These are phyloP conservation scores for Conops quadrifasciatus DNA, from an alignment of 2,888 invertebrate species.

Conservation along the genomic window DNA sequence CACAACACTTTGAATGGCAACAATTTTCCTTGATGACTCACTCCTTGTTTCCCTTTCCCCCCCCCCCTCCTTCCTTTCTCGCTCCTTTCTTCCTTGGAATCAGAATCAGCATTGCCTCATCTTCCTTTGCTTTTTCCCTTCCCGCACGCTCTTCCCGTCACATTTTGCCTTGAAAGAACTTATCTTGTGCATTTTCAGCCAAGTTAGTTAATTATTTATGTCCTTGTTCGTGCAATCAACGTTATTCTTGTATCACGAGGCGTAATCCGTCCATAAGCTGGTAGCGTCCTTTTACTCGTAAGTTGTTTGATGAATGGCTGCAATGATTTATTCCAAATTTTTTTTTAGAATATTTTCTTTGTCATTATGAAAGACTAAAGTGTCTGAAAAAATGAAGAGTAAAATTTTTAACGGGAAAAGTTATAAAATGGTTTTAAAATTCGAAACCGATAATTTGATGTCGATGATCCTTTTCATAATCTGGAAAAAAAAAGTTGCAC, in stretches of 20 bases:
- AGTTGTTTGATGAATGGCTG: slow-evolving; percentile 14
- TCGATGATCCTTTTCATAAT: too few species aligned
- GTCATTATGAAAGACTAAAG: too few species aligned
- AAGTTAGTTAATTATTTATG: slow-evolving; percentile 66
- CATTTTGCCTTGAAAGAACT: slow-evolving; percentile 45
- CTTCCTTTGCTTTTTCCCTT: background rate
- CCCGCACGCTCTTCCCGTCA: background rate
- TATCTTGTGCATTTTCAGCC: slow-evolving; percentile 56
- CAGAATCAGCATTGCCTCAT: background rate
- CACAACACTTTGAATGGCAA: background rate
- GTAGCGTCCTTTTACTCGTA: slow-evolving; percentile 34
- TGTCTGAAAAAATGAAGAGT: too few species aligned
- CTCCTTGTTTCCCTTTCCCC: slow-evolving; percentile 10
- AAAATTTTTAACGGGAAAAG: too few species aligned
- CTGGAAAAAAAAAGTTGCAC: too few species aligned
- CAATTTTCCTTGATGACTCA: slow-evolving; percentile 21
- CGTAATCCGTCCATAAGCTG: slow-evolving; percentile 39
- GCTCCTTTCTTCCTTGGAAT: background rate
- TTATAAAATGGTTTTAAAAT: too few species aligned
- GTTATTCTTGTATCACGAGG: slow-evolving; percentile 40
- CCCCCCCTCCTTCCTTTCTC: background rate
- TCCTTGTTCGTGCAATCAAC: slow-evolving; percentile 50
- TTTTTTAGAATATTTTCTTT: too few species aligned
- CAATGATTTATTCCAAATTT: slow-evolving; percentile 25
- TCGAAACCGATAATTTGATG: too few species aligned